Base-by-base conservation (phyloP, 2,888 invertebrate species). In the Crossocerus cetratus region DNA sequence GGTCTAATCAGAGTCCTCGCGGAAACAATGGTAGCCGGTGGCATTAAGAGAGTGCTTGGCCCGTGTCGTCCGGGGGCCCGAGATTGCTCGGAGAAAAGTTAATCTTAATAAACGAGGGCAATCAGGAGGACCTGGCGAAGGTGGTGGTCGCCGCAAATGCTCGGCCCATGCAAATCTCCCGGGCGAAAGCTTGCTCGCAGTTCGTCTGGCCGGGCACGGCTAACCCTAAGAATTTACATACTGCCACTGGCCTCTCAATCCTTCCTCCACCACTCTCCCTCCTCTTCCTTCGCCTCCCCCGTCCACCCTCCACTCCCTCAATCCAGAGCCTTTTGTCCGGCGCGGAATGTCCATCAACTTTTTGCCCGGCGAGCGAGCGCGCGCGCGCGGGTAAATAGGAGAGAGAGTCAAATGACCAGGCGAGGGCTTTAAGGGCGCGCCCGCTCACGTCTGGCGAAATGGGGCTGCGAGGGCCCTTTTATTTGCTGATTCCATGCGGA, bases 61-160 rank as follows among this genome's bases (percentile, higher is more conserved):
- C 32, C 32, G 32, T 32, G 32, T 32, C 32, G 32, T 32, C 32
- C 8, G 32, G 32, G 11, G 44, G 66, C 62, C 77, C 75, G 84
- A 88, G 87, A 87, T 87, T 88, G 86, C 80, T 69, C 76, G 68
- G 86, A 87, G 89, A 87, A 89, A 90, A 89, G 90, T 90, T 90
- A 90, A 90, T 90, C 90, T 90, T 89, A 89, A 90, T 90, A 89
- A 90, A 90, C 87, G 89, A 89, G 88, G 88, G 88, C 84, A 90
- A 90, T 90, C 89, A 73, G 76, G 76, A 80, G 76, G 60, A 72
- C 64, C 68, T 72, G 74, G 68, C 72, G 72, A 65, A 74, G 75
- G 76, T 75, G 64, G 76, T 75, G 77, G 80, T 81, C 83, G 83
- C 87, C 88, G 78, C 88, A 89, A 90, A 90, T 87, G 89, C 84